Evolutionary conservation across 2,113 vertebrate species (phyloP), one percentile per base, ranked within the genome.

Genomic region (Lasiurus borealis): DNA sequence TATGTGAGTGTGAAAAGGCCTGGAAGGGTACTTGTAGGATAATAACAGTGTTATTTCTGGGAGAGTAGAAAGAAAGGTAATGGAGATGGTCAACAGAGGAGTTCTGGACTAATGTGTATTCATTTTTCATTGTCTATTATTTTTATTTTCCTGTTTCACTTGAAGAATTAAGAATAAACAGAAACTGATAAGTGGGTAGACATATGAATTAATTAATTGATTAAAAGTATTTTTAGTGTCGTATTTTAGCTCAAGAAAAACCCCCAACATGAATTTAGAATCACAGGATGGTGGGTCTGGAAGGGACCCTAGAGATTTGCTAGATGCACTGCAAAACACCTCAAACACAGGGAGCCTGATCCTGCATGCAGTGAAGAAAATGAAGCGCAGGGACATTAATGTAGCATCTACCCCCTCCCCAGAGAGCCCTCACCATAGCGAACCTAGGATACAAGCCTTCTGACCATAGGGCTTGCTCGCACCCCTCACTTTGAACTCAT

Each of bases 141-240:
- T 62, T 69, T 54, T 71, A 16, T 82, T 73, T 84, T 80, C 3
- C 48, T 36, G 18, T 78, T 93, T 54, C 50, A 59, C 50, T 85
- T 84, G 86, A 10, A 14, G 5, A 66, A 54, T 78, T 57, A 46
- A 59, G 80, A 80, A 71, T 31, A 68, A 91, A 81, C 66, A 88
- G 23, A 91, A 91, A 93, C 31, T 78, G 44, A 86, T 66, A 95
- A 19, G 36, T 83, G 9, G 6, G 23, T 82, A 77, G 25, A 80
- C 12, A 40, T 3, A 68, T 54, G 25, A 25, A 52, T 78, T 19
- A 15, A 71, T 57, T 81, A 36, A 75, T 40, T 34, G 15, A 36
- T 66, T 78, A 46, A 16, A 57, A 69, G 25, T n/a, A 14, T 25
- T 75, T 92, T 88, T 68, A 76, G 59, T 72, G 21, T 66, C 40